These are phyloP conservation scores for Melolontha melolontha DNA, from an alignment of 2,888 invertebrate species.

Conservation along the genomic window DNA sequence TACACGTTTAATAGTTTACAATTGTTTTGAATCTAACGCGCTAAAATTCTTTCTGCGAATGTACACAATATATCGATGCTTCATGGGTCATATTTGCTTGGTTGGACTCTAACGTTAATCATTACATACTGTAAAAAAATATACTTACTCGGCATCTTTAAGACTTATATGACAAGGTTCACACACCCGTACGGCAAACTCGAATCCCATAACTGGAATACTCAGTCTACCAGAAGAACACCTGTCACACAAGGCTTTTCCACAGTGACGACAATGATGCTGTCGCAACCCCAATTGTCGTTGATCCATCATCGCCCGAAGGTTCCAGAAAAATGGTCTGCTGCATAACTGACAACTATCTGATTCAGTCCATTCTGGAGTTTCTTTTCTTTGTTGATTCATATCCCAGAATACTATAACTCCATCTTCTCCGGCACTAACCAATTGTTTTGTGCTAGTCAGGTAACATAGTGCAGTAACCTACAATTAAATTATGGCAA, in stretches of 20 bases:
- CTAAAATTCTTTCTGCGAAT: too few species aligned
- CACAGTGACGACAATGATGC: conserved; percentile 94
- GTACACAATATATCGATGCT: too few species aligned
- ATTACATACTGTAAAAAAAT: neutral
- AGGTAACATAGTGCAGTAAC: conserved; percentile 91
- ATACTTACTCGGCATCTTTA: conserved; percentile 86
- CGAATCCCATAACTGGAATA: conserved; percentile 97
- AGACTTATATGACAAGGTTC: conserved; percentile 88
- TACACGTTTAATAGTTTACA: too few species aligned
- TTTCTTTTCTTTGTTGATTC: conserved; percentile 88
- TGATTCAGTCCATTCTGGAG: conserved; percentile 95
- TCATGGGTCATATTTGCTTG: too few species aligned
- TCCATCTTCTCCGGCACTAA: conserved; percentile 93
- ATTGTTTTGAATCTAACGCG: too few species aligned
- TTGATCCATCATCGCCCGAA: conserved; percentile 98
- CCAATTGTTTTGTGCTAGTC: conserved; percentile 80
- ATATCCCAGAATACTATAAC: conserved; percentile 96
- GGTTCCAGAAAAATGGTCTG: conserved; percentile 98
- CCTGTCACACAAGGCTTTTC: conserved; percentile 93
- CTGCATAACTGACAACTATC: conserved; percentile 95
- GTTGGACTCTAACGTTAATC: too few species aligned
- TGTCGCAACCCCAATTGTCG: conserved; percentile 91
- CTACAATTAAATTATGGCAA: conserved; percentile 67
- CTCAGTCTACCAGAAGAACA: conserved; percentile 91
- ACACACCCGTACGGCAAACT: conserved; percentile 97